Evolutionary conservation across 2,888 invertebrate genomes (phyloP).

Genomic region (Caenorhabditis sp.): DNA sequence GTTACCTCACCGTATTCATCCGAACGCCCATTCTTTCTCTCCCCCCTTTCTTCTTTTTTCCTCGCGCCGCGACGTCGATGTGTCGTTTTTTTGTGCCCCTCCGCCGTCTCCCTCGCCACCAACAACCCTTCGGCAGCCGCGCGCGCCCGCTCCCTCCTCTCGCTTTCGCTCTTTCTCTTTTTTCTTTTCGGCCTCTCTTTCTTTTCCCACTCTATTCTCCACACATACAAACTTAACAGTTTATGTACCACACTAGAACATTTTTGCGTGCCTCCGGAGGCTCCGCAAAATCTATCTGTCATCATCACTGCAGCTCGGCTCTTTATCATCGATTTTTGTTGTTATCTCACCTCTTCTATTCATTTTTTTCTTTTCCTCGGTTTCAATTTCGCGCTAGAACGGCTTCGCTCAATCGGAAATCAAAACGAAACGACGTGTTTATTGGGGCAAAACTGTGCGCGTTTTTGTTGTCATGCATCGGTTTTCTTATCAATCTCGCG

Average conservation of each 20-base stretch:
- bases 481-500: slow-evolving; percentile 1
- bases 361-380: not conserved
- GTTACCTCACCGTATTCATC: not conserved
- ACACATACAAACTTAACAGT: slow-evolving; percentile 38
- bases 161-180: slow-evolving; percentile 2
- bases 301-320: not conserved
- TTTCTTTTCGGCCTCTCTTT: slow-evolving; percentile 6
- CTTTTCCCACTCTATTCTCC: slow-evolving; percentile 4
- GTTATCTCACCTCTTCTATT: not conserved
- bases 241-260: slow-evolving; percentile 38
- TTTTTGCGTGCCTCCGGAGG: slow-evolving; percentile 17
- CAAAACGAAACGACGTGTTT: not conserved
- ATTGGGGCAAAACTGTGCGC: slow-evolving; percentile 1
- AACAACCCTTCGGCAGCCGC: slow-evolving; percentile 4
- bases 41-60: slow-evolving; percentile 8
- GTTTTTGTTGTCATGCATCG: slow-evolving; percentile 6
- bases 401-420: not conserved
- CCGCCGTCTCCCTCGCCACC: slow-evolving; percentile 2
- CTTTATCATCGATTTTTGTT: slow-evolving; percentile 10
- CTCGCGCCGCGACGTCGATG: slow-evolving; percentile 11
- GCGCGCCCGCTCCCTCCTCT: slow-evolving; percentile 13
- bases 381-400: not conserved
- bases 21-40: not conserved
- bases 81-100: slow-evolving; percentile 24
- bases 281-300: slow-evolving; percentile 21